phyloP scores from a whole-genome alignment of 2,113 vertebrate species.

The Microtus pennsylvanicus region DNA sequence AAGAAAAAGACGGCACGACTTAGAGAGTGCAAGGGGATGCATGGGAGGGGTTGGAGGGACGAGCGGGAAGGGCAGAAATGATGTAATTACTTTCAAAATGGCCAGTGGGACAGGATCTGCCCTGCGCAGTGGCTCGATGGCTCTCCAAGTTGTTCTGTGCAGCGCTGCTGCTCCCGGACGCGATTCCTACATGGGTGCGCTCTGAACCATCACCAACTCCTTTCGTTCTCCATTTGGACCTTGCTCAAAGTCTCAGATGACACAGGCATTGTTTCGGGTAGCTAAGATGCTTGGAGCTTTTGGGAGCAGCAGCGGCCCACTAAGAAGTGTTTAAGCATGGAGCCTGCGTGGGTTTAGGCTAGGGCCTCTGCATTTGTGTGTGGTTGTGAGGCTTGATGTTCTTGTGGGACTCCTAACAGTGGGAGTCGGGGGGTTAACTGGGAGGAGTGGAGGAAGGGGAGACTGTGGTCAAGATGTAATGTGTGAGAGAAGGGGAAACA shows the following conservation, averaged over 20 bases:
- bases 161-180: background rate
- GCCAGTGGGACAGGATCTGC: too few relatives aligned
- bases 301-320: background rate
- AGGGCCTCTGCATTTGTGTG: background rate
- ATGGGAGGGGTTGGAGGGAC: background rate
- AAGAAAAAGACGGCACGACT: background rate
- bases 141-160: too few relatives aligned
- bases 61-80: background rate
- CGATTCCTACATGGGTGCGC: background rate
- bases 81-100: background rate
- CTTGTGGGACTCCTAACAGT: background rate
- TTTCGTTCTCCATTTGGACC: constrained; percentile 13
- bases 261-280: background rate
- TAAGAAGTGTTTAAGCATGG: background rate
- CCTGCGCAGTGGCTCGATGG: background rate
- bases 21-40: background rate
- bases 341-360: background rate
- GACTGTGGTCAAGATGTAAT: background rate
- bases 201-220: background rate
- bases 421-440: background rate
- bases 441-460: background rate
- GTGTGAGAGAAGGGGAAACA: background rate
- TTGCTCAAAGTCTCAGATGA: background rate
- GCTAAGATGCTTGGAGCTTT: constrained; percentile 6
- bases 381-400: background rate